Percentiles rank a stretch among this genome's conserved stretches.
Evolutionary conservation across 2,797 vertebrate genomes (phyloP).

Genomic region (Eulemur albifrons): DNA sequence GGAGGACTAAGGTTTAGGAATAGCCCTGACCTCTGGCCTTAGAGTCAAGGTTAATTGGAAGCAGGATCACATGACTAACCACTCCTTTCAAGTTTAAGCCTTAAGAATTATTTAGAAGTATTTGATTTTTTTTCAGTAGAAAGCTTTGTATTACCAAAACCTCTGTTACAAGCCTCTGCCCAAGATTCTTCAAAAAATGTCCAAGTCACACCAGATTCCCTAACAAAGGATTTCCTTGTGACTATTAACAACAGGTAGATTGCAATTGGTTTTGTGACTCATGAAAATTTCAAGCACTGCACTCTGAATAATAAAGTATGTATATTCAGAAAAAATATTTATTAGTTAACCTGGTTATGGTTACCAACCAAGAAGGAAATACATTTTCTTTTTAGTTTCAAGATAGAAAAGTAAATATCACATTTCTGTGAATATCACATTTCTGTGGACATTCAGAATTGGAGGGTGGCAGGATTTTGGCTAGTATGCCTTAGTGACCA

Average conservation of each 20-base stretch:
- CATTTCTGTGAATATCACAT: constrained; percentile 36
- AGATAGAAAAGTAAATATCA: constrained; percentile 41
- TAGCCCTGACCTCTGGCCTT: constrained; percentile 57
- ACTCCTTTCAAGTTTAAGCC: constrained; percentile 37
- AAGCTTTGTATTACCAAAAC: constrained; percentile 43
- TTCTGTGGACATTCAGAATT: constrained; percentile 54
- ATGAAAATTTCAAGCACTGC: constrained; percentile 66
- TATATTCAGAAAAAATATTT: constrained; percentile 73
- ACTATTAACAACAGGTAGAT: constrained; percentile 59
- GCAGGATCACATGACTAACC: constrained; percentile 36
- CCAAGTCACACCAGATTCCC: constrained; percentile 25
- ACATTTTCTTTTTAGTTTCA: constrained; percentile 72
- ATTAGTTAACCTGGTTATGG: constrained; percentile 53
- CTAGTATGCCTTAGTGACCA: constrained; percentile 59
- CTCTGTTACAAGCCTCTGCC: constrained; percentile 54
- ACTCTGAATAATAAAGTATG: constrained; percentile 68
- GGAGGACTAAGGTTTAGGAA: constrained; percentile 5
- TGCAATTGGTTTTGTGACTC: constrained; percentile 37
- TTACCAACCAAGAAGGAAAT: constrained; percentile 64
- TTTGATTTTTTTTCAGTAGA: constrained; percentile 1
- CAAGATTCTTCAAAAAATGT: constrained; percentile 72
- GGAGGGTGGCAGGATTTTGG: constrained; percentile 51
- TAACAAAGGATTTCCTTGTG: constrained; percentile 52
- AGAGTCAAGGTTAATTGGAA: constrained; percentile 61
- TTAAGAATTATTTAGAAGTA: constrained; percentile 62